Conservation (phyloP, 2,113 vertebrate species). For the Spilogale gracilis region DNA sequence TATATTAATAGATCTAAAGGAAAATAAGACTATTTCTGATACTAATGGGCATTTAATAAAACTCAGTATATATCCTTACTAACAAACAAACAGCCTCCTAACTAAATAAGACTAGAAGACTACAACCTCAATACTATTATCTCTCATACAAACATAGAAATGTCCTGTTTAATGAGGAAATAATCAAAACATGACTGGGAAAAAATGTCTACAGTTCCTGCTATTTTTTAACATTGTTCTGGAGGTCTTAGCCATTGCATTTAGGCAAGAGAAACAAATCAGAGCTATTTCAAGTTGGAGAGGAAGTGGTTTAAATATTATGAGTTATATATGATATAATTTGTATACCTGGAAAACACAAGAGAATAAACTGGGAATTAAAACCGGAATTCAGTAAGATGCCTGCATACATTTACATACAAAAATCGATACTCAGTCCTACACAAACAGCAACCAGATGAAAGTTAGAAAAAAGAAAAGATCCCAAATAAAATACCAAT, state of each 20-base stretch:
- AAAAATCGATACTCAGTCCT: background rate
- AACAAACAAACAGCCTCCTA: background rate
- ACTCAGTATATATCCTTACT: constrained; percentile 19
- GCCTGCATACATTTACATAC: background rate
- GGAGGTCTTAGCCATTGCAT: background rate
- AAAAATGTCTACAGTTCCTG: background rate
- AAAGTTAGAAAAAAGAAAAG: background rate
- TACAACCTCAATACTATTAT: background rate
- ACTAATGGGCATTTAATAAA: constrained; percentile 32
- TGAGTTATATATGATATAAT: background rate
- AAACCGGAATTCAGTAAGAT: constrained; percentile 1
- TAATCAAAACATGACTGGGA: background rate
- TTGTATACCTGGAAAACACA: constrained; percentile 7
- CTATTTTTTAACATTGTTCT: background rate
- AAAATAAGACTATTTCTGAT: constrained; percentile 31
- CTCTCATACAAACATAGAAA: background rate
- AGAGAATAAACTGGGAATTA: constrained; percentile 10
- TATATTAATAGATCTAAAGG: background rate
- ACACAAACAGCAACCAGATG: background rate
- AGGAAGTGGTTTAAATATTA: background rate
- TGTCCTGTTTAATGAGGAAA: background rate
- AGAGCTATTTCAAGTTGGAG: background rate
- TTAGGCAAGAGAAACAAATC: background rate
- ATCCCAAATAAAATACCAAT: background rate
- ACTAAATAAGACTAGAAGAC: constrained; percentile 28